Base-by-base conservation (phyloP, 2,113 vertebrate genomes). In the Haliaeetus leucogaster region DNA sequence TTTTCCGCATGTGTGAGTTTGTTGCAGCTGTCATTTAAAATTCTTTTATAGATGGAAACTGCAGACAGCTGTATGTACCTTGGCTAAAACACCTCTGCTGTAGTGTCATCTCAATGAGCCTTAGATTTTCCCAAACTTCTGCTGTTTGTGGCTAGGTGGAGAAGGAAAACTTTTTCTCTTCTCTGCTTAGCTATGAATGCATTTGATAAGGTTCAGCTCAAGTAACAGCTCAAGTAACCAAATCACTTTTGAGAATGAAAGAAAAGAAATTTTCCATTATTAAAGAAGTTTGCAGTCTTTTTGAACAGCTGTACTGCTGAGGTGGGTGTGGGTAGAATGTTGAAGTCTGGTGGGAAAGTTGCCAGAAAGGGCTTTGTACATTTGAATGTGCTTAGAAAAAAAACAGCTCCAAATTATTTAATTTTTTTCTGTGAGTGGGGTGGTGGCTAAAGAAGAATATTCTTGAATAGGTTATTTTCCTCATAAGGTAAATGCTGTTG, bases 291-390 rank as follows among this genome's bases (percentile, higher is more conserved):
- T 88, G 36, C 34, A 59, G 50, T 66, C 12, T 56, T 90, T 86
- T 80, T 70, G 63, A 92, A 62, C 63, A 90, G 71, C 78, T 96
- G 62, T 91, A 58, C 11, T 88, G 42, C 45, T 73, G 63, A 89
- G n/a, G 38, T 86, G 74, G 45, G 47, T 90, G 71, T 86, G 71
- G 61, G 77, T 67, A 89, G 77, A 56, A 91, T 43, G 47, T 50
- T 82, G 67, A 86, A 91, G 42, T 77, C 58, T 80, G 38, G 45
- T 66, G 38, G 82, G 45, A 86, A 77, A 73, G 29, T 65, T 90
- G 62, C 67, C 93, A 96, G 82, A 73, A 94, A 83, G 74, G 36
- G 25, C 23, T 74, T 95, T 63, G 36, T 48, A 21, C 1, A 3
- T 73, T 93, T 93, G 30, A 65, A 66, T 61, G 18, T 72, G n/a